Evolutionary conservation across 2,113 vertebrate genomes (phyloP), one percentile per base, ranked within the genome.

Genomic region (Sclerurus mexicanus): DNA sequence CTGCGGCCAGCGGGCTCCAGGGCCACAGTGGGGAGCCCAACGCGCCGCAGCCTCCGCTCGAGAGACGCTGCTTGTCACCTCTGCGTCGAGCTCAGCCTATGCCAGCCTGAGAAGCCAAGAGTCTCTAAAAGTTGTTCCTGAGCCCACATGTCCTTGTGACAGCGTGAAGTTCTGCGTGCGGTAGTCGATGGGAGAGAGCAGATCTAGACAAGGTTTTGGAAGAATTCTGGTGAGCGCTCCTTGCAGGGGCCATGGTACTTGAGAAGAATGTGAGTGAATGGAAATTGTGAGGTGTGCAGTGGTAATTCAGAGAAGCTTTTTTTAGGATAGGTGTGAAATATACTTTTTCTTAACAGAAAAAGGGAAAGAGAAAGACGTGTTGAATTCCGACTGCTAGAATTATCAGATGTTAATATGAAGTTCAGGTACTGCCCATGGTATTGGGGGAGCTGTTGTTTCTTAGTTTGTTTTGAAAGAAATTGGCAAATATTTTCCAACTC

Each of bases 171-270:
- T 88, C 85, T 84, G 67, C 9, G 28, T 0, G 0, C 7, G 0
- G 53, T 42, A 35, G 33, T 49, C 69, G n/a, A 55, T 94, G 95
- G 83, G 68, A 71, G 93, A 82, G 74, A 73, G 97, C 90, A 60
- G 71, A 89, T 94, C 80, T 66, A 89, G 91, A 77, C 79, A 15
- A 90, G 94, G 84, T 92, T 97, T 91, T 96, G 94, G 88, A 97
- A 92, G 97, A 89, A 83, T 95, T 97, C 95, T 89, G 95, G 96
- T 94, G 96, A 98, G 97, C 44, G 21, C 78, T 97, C 91, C 95
- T 96, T 71, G 90, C 53, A 94, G 86, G 94, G 94, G 77, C 59
- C 95, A 68, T 96, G 94, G 91, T 82, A 62, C 95, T 97, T 95
- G 96, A 91, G 92, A 96, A 86, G 89, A 88, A 95, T 74, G 87